Evolutionary conservation across 2,797 vertebrate genomes (phyloP).

Genomic region (Chloroceryle amazona): DNA sequence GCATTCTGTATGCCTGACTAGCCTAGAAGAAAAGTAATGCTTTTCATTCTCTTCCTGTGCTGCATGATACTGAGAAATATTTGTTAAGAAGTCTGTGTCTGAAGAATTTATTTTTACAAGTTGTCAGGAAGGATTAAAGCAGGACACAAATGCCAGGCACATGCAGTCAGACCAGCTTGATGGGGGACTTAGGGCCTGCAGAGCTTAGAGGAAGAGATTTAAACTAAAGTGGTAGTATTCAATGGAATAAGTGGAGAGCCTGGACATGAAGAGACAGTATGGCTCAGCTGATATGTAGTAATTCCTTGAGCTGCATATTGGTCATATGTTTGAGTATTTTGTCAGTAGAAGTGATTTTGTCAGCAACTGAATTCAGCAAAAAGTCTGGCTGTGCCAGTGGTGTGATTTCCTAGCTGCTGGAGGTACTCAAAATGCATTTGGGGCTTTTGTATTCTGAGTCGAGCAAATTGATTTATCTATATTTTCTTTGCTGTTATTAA

Average conservation of each 20-base stretch:
- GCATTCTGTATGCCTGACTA: neutral
- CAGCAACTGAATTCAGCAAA: neutral
- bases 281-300: neutral
- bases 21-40: neutral
- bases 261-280: neutral
- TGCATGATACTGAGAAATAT: neutral
- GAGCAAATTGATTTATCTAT: neutral
- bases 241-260: neutral
- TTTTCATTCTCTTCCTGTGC: neutral
- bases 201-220: neutral
- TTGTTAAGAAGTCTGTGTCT: neutral
- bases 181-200: rapidly evolving
- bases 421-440: neutral
- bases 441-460: neutral
- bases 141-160: neutral
- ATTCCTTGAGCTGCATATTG: neutral
- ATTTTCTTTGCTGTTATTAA: neutral
- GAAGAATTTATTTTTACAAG: neutral
- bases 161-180: neutral
- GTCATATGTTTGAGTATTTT: neutral
- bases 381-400: neutral
- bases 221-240: neutral
- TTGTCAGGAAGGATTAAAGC: neutral
- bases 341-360: neutral
- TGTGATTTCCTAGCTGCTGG: neutral